Evolutionary conservation across 2,797 vertebrate species (phyloP), one percentile per base, ranked within the genome.

Genomic region (Tenualosa ilisha): DNA sequence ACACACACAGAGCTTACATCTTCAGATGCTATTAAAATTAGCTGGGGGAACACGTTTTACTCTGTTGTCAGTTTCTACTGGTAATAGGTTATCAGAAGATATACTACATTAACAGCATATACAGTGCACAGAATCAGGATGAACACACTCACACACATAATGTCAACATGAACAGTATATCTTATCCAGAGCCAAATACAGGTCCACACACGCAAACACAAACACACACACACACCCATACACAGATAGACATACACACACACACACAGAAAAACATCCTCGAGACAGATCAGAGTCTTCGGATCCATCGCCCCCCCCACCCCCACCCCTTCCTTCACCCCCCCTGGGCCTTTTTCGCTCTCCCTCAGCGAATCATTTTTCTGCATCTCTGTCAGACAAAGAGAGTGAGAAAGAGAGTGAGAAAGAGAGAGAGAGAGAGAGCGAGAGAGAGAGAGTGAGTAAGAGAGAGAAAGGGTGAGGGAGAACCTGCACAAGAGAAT

Each of bases 341-440:
- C 31, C 31, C 72, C 72, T 46, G 17, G 6, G 37, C 12, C 72
- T 22, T 43, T 46, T 43, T 46, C 72, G 0, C 26, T 79, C 72
- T 43, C 72, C 72, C 72, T 79, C 72, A 43, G 72, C 72, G 6
- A 79, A 46, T 22, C 37, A 79, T 79, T 79, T 79, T 46, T 79
- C 72, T 79, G 72, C 72, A 79, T 79, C 37, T 79, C 72, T 79
- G 72, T 79, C 72, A 79, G 72, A 5, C 3, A 56, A 6, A 22
- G 54, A 22, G 54, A 56, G 54, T 17, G 53, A 54, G 17, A 54
- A 0, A 53, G 51, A 53, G 51, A 53, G 51, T 12, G 8, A 53
- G 13, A 53, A 12, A 75, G 13, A 15, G 31, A 15, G 51, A 53
- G 51, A 53, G 51, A 53, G 51, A 53, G 8, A 75, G 68, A 15